Conservation (phyloP, 2,797 vertebrate genomes). For the Trematomus bernacchii region DNA sequence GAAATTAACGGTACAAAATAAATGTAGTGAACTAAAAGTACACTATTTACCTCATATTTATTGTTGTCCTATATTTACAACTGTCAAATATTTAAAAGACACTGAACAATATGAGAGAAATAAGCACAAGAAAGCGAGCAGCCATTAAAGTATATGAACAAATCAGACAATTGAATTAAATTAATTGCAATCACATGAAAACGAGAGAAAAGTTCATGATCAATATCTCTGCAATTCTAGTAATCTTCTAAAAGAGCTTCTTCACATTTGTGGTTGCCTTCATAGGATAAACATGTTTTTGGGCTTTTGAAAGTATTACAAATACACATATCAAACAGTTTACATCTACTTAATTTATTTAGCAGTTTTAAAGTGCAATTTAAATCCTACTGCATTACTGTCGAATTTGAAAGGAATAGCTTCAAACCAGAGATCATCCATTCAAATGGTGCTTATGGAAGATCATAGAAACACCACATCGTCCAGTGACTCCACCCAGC, state of each 20-base stretch:
- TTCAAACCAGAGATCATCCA: slow-evolving; percentile 19
- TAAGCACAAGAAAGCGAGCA: background rate
- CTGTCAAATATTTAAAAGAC: slow-evolving; percentile 1
- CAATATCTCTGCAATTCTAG: background rate
- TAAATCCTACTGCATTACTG: slow-evolving; percentile 4
- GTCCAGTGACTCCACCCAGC: slow-evolving; percentile 92
- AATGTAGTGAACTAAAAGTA: too few relatives aligned
- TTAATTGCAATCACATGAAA: background rate
- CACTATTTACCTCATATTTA: too few relatives aligned
- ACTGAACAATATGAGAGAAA: background rate
- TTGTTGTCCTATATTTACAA: too few relatives aligned
- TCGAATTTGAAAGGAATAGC: background rate
- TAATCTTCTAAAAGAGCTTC: background rate
- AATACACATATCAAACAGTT: slow-evolving; percentile 2
- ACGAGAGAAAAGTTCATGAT: background rate
- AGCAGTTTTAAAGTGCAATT: slow-evolving; percentile 19
- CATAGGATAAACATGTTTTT: background rate
- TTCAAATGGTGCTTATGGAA: slow-evolving; percentile 4
- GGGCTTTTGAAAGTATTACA: background rate
- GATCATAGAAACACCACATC: slow-evolving; percentile 92
- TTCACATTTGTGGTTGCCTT: background rate
- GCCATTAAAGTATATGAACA: background rate
- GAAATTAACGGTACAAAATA: too few relatives aligned
- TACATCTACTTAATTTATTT: slow-evolving; percentile 3
- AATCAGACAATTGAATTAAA: background rate